Percentiles rank a stretch among this genome's conserved stretches.
phyloP scores from a whole-genome alignment of 2,113 vertebrate genomes.

The Isichthys henryi region DNA sequence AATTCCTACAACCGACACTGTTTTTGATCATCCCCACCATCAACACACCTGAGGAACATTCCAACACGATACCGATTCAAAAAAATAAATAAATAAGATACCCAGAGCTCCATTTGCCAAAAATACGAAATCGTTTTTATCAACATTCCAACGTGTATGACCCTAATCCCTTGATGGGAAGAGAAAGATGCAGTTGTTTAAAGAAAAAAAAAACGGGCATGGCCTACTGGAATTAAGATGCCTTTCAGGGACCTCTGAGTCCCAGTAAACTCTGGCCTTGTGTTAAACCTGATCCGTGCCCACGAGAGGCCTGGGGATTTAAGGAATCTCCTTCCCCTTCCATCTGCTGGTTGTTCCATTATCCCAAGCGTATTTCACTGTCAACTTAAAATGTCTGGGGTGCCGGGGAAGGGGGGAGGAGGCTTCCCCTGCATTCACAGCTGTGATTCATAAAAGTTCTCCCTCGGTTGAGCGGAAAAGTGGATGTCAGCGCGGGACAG shows the following conservation, averaged over 20 bases:
- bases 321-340: slow-evolving; percentile 37
- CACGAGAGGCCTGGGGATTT: slow-evolving; percentile 31
- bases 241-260: slow-evolving; percentile 28
- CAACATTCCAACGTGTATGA: not conserved
- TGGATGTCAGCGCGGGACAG: not conserved
- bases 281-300: slow-evolving; percentile 39
- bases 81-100: not conserved
- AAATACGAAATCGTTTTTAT: not conserved
- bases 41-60: not conserved
- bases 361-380: slow-evolving; percentile 51
- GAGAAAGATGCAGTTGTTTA: slow-evolving; percentile 1
- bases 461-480: not conserved
- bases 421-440: not conserved
- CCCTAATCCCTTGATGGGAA: not conserved
- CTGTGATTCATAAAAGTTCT: slow-evolving; percentile 19
- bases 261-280: slow-evolving; percentile 32
- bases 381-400: slow-evolving; percentile 33
- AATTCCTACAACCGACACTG: not conserved
- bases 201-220: not conserved
- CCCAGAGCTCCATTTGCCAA: not conserved
- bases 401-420: slow-evolving; percentile 1
- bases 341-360: slow-evolving; percentile 47
- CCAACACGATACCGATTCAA: not conserved
- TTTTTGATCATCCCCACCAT: not conserved
- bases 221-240: slow-evolving; percentile 24